Conservation (phyloP, 2,113 vertebrate genomes). For the Seriola dumerili region DNA sequence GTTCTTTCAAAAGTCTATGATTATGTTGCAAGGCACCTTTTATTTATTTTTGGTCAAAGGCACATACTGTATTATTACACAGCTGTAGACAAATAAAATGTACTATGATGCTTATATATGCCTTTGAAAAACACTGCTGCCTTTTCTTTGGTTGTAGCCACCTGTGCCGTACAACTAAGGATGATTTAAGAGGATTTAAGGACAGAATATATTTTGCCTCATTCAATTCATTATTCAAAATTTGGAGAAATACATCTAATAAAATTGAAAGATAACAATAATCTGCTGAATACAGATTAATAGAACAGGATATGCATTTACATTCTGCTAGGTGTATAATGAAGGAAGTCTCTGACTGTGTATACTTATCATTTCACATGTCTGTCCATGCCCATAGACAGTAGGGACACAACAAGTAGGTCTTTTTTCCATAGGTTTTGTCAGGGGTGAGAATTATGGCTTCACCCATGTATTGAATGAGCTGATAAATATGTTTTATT, state of each 20-base stretch:
- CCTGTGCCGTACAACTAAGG: constrained; percentile 21
- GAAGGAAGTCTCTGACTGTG: constrained; percentile 33
- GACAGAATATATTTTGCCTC: background rate
- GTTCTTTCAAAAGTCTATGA: constrained; percentile 3
- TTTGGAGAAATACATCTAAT: constrained; percentile 49
- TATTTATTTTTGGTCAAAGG: constrained; percentile 13
- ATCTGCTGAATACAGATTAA: constrained; percentile 38
- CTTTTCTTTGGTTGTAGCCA: constrained; percentile 14
- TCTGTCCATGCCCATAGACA: no score
- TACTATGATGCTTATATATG: constrained; percentile 23
- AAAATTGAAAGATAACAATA: constrained; percentile 44
- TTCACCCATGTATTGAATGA: no score
- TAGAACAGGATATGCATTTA: constrained; percentile 51
- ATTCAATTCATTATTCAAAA: constrained; percentile 45
- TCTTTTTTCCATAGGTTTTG: no score
- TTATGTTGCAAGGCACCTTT: constrained; percentile 9
- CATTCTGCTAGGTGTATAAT: constrained; percentile 51
- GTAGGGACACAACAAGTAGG: no score
- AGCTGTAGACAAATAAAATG: constrained; percentile 66
- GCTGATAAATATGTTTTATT: no score
- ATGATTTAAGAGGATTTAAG: constrained; percentile 35
- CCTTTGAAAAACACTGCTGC: constrained; percentile 6
- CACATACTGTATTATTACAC: constrained; percentile 5
- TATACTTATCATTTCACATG: background rate
- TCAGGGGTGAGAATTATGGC: no score